Base-by-base conservation (phyloP, 2,888 invertebrate genomes). In the Eristalis pertinax region DNA sequence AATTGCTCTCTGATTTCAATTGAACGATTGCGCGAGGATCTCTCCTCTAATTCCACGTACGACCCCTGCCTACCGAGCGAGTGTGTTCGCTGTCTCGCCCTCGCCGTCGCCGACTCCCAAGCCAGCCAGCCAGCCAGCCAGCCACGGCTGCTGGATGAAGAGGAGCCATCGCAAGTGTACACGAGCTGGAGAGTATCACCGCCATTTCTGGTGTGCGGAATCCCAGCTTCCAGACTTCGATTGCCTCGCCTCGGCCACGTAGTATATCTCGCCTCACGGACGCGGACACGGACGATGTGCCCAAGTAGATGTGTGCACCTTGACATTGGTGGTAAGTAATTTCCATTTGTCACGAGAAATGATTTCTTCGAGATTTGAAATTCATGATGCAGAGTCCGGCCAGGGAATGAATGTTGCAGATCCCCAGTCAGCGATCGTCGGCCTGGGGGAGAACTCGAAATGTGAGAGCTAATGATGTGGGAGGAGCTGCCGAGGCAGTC, bases 1-100 rank as follows among this genome's bases (percentile, higher is more conserved):
- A 92, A 92, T 92, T 92, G 92, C 91, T 91, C 89, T 90, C 92
- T 91, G 92, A 92, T 92, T 92, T 92, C 92, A 90, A 90, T 92
- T 91, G 92, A 92, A 92, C 92, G 92, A 92, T 92, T 92, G 92
- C 74, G 84, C 72, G 84, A 80, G 60, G 26, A 24, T 11, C 72
- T 79, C 84, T 80, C 84, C 76, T 87, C 84, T 76, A 86, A 86
- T 86, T 83, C 86, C 78, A 74, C 73, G 85, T 85, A 85, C 62
- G 75, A 70, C 67, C 65, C 38, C 79, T 68, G 29, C 26, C 43
- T 24, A 22, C 26, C 38, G 38, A 38, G 38, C 38, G 38, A 38
- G 35, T 58, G 13, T 60, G 15, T 43, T 13, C 19, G 32, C 15
- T 75, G 60, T n/a, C 8, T 8, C 29, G n/a, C 26, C 29, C 76